Base-by-base conservation (phyloP, 1,140 invertebrate species). In the Augochlora pura region DNA sequence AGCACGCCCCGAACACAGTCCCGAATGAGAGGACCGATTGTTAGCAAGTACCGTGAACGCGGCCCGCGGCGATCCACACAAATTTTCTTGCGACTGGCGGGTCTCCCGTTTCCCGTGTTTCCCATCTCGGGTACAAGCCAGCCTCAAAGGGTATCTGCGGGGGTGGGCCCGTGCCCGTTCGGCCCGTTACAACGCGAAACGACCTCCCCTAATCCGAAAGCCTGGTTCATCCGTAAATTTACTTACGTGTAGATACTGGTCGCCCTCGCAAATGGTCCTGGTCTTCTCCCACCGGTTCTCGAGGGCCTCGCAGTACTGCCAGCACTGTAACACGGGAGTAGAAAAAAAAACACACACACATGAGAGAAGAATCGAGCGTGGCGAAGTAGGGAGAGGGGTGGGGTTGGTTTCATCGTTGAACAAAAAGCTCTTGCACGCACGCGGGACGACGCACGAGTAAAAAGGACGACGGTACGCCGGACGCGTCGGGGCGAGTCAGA, bases 241-340 rank as follows among this genome's bases (percentile, higher is more conserved):
- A 75, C 81, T 80, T 79, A 85, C 79, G 65, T 69, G 74, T 49
- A 39, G 62, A 81, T 81, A 81, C 60, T 64, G 79, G 86, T 96
- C 91, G 70, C 72, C 94, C 85, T 95, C 94, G 91, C 95, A 96
- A 91, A 95, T 95, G 81, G 94, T 94, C 74, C 95, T 95, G 94
- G 95, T 95, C 32, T 95, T 94, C 93, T 95, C 94, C 93, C 95
- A 96, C 91, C 96, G 96, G 71, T 95, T 95, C 91, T 96, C 95
- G 80, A 96, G 94, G 66, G 95, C 91, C 90, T 96, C 95, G 93
- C 96, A 97, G 89, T 95, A 95, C 90, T 96, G 94, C 96, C 96
- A 96, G 90, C 96, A 96, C 96, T 97, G 95, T 75, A 96, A 96
- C 92, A 94, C 94, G 90, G 93, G 88, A 88, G 84, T 49, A 85